Evolutionary conservation across 2,797 vertebrate genomes (phyloP), one percentile per base, ranked within the genome.

Genomic region (Tachyglossus aculeatus): DNA sequence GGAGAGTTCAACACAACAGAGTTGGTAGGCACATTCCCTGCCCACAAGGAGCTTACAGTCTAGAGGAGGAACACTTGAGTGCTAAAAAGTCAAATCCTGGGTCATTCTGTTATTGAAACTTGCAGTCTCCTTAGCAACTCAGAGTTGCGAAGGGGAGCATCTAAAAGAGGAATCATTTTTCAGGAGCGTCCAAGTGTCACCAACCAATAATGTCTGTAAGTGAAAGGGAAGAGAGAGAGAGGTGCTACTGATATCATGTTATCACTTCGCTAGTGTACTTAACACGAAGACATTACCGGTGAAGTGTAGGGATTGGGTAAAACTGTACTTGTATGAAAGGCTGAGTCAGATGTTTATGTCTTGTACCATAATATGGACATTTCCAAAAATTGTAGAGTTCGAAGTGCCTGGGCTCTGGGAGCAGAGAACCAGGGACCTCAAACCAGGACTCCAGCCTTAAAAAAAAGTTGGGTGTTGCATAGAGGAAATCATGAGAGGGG

Each of bases 61-160:
- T n/a, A n/a, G n/a, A 3, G 80, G 78, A 80, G 71, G 39, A 75
- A 81, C 76, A 77, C 87, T 81, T 78, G 81, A 80, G 54, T 32
- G 50, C 64, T 43, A n/a, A 57, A 51, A 38, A 31, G 24, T n/a
- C 51, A 57, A 70, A 50, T 24, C 77, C 78, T 48, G 44, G 64
- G 58, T 71, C 36, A 15, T 68, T 73, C 44, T 79, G 13, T 82
- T 55, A 56, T 55, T 77, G 75, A 71, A 57, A 33, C 54, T 4
- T 27, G 59, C 66, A 60, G 67, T 59, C 76, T 63, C 27, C 63
- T 78, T 74, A 67, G 45, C 31, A 33, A 34, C 44, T 52, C 51
- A 29, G 36, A 61, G 73, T 77, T 74, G 62, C 77, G 44, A 48
- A 52, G 55, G 65, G 81, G 62, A 47, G 64, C 38, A 43, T 67